phyloP scores from a whole-genome alignment of 2,113 vertebrate species.

The Lophotis ruficrista region DNA sequence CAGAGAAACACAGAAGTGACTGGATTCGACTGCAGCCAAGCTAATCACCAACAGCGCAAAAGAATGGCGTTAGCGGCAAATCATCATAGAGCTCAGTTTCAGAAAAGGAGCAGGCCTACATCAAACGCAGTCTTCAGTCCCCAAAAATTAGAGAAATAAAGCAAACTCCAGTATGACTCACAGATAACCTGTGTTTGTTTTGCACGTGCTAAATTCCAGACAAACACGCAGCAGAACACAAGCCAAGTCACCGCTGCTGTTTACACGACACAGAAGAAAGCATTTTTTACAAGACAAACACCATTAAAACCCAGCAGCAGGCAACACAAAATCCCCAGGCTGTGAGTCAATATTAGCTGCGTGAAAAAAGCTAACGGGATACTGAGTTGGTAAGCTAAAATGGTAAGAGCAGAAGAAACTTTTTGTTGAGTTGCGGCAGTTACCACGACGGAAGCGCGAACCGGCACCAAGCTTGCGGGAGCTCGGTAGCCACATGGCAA shows the following conservation, averaged over 20 bases:
- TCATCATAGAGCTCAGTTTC: not conserved
- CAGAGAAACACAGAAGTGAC: not conserved
- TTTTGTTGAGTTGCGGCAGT: not conserved
- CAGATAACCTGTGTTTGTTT: not conserved
- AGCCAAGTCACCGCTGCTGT: not conserved
- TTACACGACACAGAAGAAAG: not conserved
- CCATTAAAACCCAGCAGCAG: not conserved
- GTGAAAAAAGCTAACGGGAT: not conserved
- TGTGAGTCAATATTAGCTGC: not conserved
- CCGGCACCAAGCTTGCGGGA: not conserved
- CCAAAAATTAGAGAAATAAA: not conserved
- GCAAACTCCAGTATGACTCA: not conserved
- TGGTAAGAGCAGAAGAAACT: not conserved
- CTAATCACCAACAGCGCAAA: not conserved
- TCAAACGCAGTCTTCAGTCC: not conserved
- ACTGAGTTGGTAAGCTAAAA: not conserved
- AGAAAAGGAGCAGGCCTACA: not conserved
- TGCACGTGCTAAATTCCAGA: not conserved
- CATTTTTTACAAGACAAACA: not conserved
- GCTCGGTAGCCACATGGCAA: not conserved
- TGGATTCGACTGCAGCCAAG: not conserved
- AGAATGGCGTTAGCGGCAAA: not conserved
- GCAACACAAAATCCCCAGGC: constrained; percentile 12
- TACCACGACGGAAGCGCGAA: accelerated
- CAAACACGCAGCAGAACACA: not conserved